Conservation (phyloP, 2,797 vertebrate species). For the Potorous gilbertii region DNA sequence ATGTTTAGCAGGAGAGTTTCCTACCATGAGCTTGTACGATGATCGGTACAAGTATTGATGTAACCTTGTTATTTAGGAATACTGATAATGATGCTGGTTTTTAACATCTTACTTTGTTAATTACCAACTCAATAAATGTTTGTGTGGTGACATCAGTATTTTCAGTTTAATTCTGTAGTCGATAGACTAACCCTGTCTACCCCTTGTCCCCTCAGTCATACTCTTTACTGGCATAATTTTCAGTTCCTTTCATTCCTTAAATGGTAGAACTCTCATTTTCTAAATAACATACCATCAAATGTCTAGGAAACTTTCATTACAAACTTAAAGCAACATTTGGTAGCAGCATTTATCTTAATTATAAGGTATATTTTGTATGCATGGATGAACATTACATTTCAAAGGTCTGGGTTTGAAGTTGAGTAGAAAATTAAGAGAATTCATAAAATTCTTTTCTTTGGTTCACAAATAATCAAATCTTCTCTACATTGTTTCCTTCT, state of each 20-base stretch:
- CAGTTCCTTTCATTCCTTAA: slow-evolving; percentile 63
- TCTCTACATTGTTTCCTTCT: slow-evolving; percentile 16
- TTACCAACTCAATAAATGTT: slow-evolving; percentile 76
- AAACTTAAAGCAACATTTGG: slow-evolving; percentile 72
- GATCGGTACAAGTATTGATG: slow-evolving; percentile 60
- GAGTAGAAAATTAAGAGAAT: slow-evolving; percentile 28
- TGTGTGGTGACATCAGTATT: slow-evolving; percentile 71
- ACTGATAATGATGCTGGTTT: slow-evolving; percentile 45
- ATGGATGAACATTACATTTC: slow-evolving; percentile 63
- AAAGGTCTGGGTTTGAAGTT: slow-evolving; percentile 44
- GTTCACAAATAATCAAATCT: not conserved
- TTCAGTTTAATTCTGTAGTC: slow-evolving; percentile 68
- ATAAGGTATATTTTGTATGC: slow-evolving; percentile 65
- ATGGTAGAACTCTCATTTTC: slow-evolving; percentile 79
- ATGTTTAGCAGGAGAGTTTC: slow-evolving; percentile 54
- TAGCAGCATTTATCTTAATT: slow-evolving; percentile 66
- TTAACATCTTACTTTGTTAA: slow-evolving; percentile 68
- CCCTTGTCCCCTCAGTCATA: slow-evolving; percentile 57
- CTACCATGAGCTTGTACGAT: slow-evolving; percentile 54
- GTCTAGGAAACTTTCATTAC: slow-evolving; percentile 65
- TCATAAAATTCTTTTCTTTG: slow-evolving; percentile 48
- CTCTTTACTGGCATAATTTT: slow-evolving; percentile 65
- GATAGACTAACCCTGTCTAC: slow-evolving; percentile 33
- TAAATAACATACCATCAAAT: slow-evolving; percentile 73
- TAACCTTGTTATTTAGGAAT: slow-evolving; percentile 39